Conservation (phyloP, 2,113 vertebrate species). For the Bos javanicus region DNA sequence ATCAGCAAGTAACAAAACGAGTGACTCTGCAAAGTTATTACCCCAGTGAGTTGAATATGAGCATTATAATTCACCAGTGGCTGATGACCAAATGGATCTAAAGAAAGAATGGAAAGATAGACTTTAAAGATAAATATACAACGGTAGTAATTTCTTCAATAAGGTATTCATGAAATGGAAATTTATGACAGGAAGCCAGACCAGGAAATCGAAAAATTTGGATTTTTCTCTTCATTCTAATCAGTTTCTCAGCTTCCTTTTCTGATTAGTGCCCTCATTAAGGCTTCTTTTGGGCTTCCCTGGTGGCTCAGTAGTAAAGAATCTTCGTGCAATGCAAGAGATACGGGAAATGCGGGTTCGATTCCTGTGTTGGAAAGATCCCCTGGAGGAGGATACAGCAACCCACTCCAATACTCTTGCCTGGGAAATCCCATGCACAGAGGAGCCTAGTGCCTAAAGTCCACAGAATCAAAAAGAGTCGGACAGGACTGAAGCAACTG, state of each 20-base stretch:
- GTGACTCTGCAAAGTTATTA: neutral
- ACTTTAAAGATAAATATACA: conserved; percentile 41
- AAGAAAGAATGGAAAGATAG: conserved; percentile 8
- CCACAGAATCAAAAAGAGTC: neutral
- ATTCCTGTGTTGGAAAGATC: neutral
- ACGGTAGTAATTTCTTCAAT: neutral
- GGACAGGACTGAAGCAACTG: neutral
- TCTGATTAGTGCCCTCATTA: neutral
- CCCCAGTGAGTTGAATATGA: neutral
- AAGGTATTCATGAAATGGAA: neutral
- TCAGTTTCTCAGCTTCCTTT: neutral
- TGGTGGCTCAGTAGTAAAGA: neutral
- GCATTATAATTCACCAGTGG: conserved; percentile 26
- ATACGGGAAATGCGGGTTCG: neutral
- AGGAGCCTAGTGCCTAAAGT: neutral
- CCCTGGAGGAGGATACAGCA: neutral
- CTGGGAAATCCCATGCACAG: neutral
- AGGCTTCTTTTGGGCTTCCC: neutral
- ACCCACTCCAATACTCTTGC: neutral
- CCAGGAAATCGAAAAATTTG: conserved; percentile 40
- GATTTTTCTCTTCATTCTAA: neutral
- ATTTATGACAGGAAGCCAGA: conserved; percentile 11
- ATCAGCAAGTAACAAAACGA: neutral
- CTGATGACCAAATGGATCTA: neutral
- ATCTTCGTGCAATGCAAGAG: neutral